Evolutionary conservation across 2,797 vertebrate genomes (phyloP).

Genomic region (Distichodus sexfasciatus): DNA sequence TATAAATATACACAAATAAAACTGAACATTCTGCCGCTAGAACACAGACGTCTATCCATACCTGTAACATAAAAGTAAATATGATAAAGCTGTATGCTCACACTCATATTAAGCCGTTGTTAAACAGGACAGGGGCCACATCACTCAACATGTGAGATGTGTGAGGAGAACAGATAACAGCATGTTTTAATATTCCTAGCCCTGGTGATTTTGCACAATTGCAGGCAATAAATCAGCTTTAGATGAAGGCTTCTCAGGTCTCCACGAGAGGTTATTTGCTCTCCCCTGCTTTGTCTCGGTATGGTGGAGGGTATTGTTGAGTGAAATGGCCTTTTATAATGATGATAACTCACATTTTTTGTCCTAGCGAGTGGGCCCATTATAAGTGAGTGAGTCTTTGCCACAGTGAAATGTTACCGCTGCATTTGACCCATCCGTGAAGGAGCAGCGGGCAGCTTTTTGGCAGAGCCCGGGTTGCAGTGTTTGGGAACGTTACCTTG

Average conservation of each 20-base stretch:
- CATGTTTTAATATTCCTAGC: constrained; percentile 15
- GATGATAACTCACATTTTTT: too few relatives aligned
- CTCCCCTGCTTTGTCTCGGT: constrained; percentile 8
- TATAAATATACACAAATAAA: too few relatives aligned
- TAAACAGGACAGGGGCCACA: neutral
- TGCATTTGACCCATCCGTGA: too few relatives aligned
- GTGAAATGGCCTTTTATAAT: too few relatives aligned
- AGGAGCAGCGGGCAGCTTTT: too few relatives aligned
- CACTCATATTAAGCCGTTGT: neutral
- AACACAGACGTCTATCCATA: too few relatives aligned
- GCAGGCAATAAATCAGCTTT: constrained; percentile 24
- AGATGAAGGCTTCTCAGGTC: constrained; percentile 22
- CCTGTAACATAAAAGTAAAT: neutral
- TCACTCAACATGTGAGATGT: constrained; percentile 2
- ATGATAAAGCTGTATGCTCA: constrained; percentile 7
- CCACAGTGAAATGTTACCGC: too few relatives aligned
- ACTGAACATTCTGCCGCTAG: too few relatives aligned
- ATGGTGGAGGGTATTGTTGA: constrained; percentile 1
- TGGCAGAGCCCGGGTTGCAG: too few relatives aligned
- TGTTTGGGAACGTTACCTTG: too few relatives aligned
- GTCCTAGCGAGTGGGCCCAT: neutral
- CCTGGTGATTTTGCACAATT: constrained; percentile 28
- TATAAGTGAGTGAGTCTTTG: too few relatives aligned
- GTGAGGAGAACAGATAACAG: constrained; percentile 14
- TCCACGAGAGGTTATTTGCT: constrained; percentile 1